Base-by-base conservation (phyloP, 2,113 vertebrate genomes). In the Miniopterus natalensis region DNA sequence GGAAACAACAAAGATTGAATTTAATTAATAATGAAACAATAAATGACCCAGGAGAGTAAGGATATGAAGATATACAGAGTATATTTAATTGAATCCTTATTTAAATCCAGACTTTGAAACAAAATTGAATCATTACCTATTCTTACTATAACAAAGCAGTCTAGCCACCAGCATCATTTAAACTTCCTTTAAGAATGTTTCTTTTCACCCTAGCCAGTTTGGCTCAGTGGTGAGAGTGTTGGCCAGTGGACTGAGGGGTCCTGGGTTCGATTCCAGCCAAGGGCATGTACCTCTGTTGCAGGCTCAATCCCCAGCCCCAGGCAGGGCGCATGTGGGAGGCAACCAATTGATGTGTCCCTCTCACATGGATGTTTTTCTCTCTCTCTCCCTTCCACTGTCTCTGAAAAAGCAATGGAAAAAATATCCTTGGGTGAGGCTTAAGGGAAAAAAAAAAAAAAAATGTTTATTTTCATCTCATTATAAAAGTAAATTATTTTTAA, bases 71-170 rank as follows among this genome's bases (percentile, higher is more conserved):
- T 68, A n/a, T 11, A 36, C 36, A 36, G 36, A 36, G 36, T 36
- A 70, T n/a, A 20, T 90, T 88, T 63, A 77, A 73, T 74, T 49
- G 27, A 59, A 29, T 89, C 59, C 53, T 93, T n/a, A 63, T 42
- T 85, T 79, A 86, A 96, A 93, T 78, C 40, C 55, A 73, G 78
- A 84, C 31, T 66, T 88, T 66, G 47, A 91, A 71, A 70, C 36
- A 80, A 87, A 88, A 92, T 57, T 21, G 74, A 90, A 75, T 84
- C 29, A 73, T 93, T 61, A 53, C 42, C 42, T 77, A 40, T 75
- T 78, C 57, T 75, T n/a, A 88, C 13, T 31, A 42, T 55, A 42
- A 68, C 74, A 79, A 89, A 55, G 42, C 42, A 61, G 6, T 36
- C 49, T 81, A 63, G 57, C 8, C 49, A 83, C 53, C 20, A 51